These are phyloP conservation scores for Ormyrus thymus DNA, from an alignment of 2,888 invertebrate species.

Conservation along the genomic window DNA sequence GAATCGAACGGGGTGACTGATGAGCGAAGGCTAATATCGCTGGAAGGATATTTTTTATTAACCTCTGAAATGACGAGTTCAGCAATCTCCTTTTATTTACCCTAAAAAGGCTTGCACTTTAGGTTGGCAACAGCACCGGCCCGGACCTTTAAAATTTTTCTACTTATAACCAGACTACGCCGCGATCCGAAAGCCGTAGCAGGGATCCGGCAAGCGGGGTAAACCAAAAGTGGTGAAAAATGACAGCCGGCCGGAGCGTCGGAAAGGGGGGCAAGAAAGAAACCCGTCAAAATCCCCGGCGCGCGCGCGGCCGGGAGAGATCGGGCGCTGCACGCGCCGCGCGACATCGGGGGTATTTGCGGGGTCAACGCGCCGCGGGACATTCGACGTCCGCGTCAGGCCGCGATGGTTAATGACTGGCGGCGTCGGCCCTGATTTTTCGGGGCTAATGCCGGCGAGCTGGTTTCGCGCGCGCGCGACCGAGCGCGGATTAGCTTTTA, in stretches of 20 bases:
- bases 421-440: conserved; percentile 25
- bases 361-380: conserved; percentile 29
- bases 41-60: too few relatives aligned
- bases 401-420: conserved; percentile 44
- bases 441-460: conserved; percentile 29
- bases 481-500: conserved; percentile 38
- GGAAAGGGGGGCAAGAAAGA: conserved; percentile 1
- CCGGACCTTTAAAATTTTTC: too few relatives aligned
- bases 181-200: neutral
- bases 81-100: too few relatives aligned
- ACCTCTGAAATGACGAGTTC: too few relatives aligned
- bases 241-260: neutral
- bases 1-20: too few relatives aligned
- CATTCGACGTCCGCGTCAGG: conserved; percentile 4
- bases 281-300: conserved; percentile 13
- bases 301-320: conserved; percentile 9
- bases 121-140: too few relatives aligned
- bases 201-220: neutral
- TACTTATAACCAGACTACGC: too few relatives aligned
- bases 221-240: conserved; percentile 2
- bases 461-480: conserved; percentile 13
- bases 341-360: conserved; percentile 7
- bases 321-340: conserved; percentile 10
- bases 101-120: too few relatives aligned
- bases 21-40: too few relatives aligned